Conservation (phyloP, 2,113 vertebrate species). For the Protomyctophum bolini region DNA sequence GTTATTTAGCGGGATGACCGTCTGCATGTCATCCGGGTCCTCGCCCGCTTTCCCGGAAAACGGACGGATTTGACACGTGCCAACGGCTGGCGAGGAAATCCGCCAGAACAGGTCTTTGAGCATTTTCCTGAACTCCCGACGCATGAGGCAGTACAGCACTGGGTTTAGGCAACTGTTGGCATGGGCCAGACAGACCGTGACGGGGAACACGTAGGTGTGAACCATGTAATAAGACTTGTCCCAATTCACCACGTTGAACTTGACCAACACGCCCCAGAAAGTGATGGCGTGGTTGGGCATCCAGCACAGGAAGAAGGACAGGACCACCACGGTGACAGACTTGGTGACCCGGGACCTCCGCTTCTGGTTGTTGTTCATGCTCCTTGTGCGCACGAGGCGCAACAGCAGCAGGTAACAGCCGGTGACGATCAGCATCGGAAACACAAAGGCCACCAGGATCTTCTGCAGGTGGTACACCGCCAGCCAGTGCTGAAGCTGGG, state of each 20-base stretch:
- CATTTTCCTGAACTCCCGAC: constrained; percentile 89
- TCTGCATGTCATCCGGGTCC: constrained; percentile 79
- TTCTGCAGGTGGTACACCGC: constrained; percentile 91
- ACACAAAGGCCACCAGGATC: constrained; percentile 86
- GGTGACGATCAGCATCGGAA: constrained; percentile 84
- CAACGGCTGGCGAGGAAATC: constrained; percentile 82
- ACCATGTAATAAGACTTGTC: constrained; percentile 86
- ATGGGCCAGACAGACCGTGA: constrained; percentile 90
- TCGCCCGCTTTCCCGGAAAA: constrained; percentile 85
- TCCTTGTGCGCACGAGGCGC: constrained; percentile 83
- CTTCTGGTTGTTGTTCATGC: constrained; percentile 80
- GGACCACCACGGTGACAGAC: constrained; percentile 90
- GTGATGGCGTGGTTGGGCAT: constrained; percentile 94
- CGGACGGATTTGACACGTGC: constrained; percentile 76
- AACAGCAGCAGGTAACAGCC: constrained; percentile 88
- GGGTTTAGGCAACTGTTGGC: constrained; percentile 95
- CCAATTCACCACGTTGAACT: constrained; percentile 87
- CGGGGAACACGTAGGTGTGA: constrained; percentile 89
- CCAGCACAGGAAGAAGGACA: constrained; percentile 94
- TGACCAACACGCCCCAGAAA: constrained; percentile 90
- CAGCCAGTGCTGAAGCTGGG: constrained; percentile 86
- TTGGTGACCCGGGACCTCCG: constrained; percentile 87
- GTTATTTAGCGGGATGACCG: constrained; percentile 64
- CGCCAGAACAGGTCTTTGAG: constrained; percentile 89
- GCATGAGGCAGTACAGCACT: constrained; percentile 91